Evolutionary conservation across 2,888 invertebrate species (phyloP), one percentile per base, ranked within the genome.

Genomic region (Hypselothyrea guttata): DNA sequence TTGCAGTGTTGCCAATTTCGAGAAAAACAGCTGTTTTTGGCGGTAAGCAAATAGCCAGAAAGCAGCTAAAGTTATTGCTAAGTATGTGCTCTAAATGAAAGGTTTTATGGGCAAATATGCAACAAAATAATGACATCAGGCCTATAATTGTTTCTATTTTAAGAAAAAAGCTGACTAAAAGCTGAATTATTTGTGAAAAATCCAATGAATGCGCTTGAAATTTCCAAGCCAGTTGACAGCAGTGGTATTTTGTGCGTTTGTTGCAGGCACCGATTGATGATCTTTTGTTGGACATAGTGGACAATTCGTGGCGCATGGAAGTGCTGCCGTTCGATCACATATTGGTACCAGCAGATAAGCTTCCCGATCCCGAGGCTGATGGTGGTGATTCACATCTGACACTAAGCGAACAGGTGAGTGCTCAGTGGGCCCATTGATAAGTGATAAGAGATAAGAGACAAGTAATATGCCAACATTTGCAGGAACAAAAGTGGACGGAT

Each of bases 341-440:
- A 75, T 87, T 91, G 49, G 97, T 98, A 4, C 98, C 98, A 1
- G 89, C 94, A 45, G 93, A 95, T 86, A 97, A 98, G 90, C 91
- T 98, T 45, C 96, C 98, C 0, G 98, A 98, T 91, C 96, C 96
- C 0, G 97, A 97, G 89, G 96, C 97, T 1, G 98, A 98, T 89
- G 95, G 95, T 75, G 97, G 96, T 15, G 97, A 97, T 90, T 95
- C 96, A 2, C 95, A 95, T 86, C 93, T 97, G 87, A 97, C 97
- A 0, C 91, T 98, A 5, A 95, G 95, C 87, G 97, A 98, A 89
- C 96, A 95, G 87, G 95, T 96, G 86, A 93, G 94, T 8, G 7
- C 45, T n/a, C 4, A 40, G 41, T 4, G 22, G 22, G 22, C 5
- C 5, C 8, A 28, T 7, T 28, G 8, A 9, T 7, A 28, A 28